Conservation (phyloP, 2,113 vertebrate genomes). For the Cranoglanis bouderius region DNA sequence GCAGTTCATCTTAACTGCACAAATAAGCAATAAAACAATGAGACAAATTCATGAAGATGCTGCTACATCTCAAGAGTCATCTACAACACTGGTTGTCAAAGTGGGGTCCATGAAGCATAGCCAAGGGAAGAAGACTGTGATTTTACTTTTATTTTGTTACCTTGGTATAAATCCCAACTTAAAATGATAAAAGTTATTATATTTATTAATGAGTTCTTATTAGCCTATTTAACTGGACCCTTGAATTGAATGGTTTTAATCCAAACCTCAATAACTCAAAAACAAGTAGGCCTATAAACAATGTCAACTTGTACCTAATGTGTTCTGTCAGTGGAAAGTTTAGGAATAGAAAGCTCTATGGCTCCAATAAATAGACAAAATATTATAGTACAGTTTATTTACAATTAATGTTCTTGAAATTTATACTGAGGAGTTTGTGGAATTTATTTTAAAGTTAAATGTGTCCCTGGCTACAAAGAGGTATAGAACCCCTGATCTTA, state of each 20-base stretch:
- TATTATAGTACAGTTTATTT: not conserved
- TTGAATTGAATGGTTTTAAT: not conserved
- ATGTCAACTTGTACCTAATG: not conserved
- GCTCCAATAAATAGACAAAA: not conserved
- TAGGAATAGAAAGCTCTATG: not conserved
- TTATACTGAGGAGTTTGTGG: not conserved
- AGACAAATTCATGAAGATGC: not conserved
- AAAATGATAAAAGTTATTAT: not conserved
- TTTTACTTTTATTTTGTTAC: not conserved
- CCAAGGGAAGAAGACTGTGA: not conserved
- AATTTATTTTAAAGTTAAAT: not conserved
- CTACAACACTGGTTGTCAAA: not conserved
- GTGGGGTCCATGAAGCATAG: not conserved
- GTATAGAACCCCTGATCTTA: not conserved
- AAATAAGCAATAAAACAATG: conserved; percentile 10
- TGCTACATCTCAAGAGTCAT: not conserved
- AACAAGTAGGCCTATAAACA: not conserved
- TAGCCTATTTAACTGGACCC: not conserved
- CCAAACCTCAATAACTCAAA: not conserved
- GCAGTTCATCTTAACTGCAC: not conserved
- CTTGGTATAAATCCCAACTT: not conserved
- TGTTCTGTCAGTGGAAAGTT: not conserved
- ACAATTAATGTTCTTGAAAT: not conserved
- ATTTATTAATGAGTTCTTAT: not conserved
- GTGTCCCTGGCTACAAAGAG: not conserved